Conservation (phyloP, 2,888 invertebrate species). For the Ophion costatus region DNA sequence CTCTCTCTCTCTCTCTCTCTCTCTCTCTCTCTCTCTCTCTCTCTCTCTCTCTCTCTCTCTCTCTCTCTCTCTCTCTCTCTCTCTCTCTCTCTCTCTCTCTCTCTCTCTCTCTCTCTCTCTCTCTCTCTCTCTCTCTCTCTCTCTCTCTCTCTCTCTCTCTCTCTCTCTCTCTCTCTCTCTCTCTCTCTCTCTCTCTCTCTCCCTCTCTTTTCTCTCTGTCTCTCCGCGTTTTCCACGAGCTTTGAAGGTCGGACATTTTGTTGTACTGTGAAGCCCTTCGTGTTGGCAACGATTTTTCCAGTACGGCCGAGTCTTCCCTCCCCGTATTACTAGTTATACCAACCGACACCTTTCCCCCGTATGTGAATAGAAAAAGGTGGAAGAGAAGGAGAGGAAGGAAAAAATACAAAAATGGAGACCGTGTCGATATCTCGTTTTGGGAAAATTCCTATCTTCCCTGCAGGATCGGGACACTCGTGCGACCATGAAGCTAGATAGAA, state of each 20-base stretch:
- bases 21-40: constrained; percentile 51
- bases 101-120: constrained; percentile 41
- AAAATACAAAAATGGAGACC: not conserved
- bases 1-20: constrained; percentile 46
- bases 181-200: too few species aligned
- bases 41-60: constrained; percentile 49
- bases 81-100: constrained; percentile 42
- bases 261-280: constrained; percentile 46
- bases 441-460: not conserved
- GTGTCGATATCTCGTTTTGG: constrained; percentile 12
- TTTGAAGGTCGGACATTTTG: constrained; percentile 66
- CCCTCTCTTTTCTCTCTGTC: constrained; percentile 51
- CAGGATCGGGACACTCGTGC: not conserved
- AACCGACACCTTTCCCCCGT: constrained; percentile 39
- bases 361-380: constrained; percentile 4
- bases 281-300: constrained; percentile 54
- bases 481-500: not conserved
- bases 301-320: not conserved
- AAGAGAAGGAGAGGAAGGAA: not conserved
- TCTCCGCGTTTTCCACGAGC: constrained; percentile 47
- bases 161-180: constrained; percentile 45
- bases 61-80: constrained; percentile 48
- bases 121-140: constrained; percentile 43
- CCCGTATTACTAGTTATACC: constrained; percentile 37
- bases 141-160: constrained; percentile 47